phyloP scores from a whole-genome alignment of 2,888 invertebrate species.

The Eugnorisma glareosa region DNA sequence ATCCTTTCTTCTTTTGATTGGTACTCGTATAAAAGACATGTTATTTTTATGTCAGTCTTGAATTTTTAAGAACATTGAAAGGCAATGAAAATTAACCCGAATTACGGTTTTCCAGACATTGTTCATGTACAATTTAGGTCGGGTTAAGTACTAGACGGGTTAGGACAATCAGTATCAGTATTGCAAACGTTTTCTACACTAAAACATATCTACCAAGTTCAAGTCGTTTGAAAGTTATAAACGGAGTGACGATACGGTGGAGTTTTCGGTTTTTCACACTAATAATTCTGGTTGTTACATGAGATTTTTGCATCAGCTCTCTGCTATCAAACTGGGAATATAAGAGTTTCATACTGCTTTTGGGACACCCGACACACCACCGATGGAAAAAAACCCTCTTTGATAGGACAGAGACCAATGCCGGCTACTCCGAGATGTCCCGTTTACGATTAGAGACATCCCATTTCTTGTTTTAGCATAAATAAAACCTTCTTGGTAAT shows the following conservation, averaged over 20 bases:
- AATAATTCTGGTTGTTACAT: no score
- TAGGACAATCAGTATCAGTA: neutral
- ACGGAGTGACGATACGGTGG: neutral
- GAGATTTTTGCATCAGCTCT: no score
- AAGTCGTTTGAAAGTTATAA: neutral
- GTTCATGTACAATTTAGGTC: neutral
- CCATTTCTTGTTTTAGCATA: constrained; percentile 1
- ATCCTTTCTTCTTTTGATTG: neutral
- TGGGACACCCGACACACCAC: neutral
- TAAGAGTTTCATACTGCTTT: neutral
- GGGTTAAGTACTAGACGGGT: neutral
- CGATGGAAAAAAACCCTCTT: neutral
- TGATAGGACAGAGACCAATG: constrained; percentile 1
- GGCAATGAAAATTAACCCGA: neutral
- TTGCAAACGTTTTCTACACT: neutral
- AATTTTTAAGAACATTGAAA: constrained; percentile 2
- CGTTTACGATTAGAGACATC: constrained; percentile 6
- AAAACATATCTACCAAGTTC: no score
- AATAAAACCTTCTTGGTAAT: constrained; percentile 8
- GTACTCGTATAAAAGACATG: neutral
- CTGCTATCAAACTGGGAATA: neutral
- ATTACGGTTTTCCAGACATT: neutral
- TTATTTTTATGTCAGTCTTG: constrained; percentile 10
- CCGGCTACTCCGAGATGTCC: neutral
- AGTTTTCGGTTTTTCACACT: neutral